Base-by-base conservation (phyloP, 2,113 vertebrate species). In the Phycodurus eques region DNA sequence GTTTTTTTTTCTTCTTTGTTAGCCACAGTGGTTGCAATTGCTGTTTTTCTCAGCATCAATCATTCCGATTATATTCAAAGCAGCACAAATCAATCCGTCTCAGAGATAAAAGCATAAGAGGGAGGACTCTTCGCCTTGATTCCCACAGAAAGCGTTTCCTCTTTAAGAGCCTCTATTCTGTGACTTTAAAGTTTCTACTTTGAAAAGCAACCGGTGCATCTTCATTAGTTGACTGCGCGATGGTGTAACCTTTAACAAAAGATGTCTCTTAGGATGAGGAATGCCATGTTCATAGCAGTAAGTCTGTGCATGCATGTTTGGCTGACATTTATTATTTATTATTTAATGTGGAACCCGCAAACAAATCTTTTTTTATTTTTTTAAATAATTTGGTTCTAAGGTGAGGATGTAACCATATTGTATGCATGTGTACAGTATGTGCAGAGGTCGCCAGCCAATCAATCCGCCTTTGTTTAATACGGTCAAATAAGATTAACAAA, bases 201-300 rank as follows among this genome's bases (percentile, higher is more conserved):
- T 86, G 78, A 88, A 89, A 80, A 83, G 51, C 88, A 87, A 85
- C 80, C 85, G 84, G 80, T 83, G 85, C 86, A 88, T 90, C 83
- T 91, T 91, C 82, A 85, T 88, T 90, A 86, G 83, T 61, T 82
- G 76, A 47, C 68, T 64, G 73, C 88, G 89, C 83, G 73, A 84
- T 87, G 79, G 43, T 69, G 70, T 51, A 73, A 89, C 87, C 88
- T 93, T 93, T 90, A 89, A 88, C 7, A 61, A 83, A 88, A 87
- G 31, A 78, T 83, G 83, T 76, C 84, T 69, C 79, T 84, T 80
- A 72, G 85, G 74, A 88, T 84, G 80, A 83, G 82, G 67, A 72
- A 33, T 7, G 57, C 33, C 57, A 61, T 76, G 4, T 66, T 82
- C 68, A 61, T 61, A 35, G 31, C 22, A 57, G 13, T 11, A 7